phyloP scores from a whole-genome alignment of 1,140 invertebrate species.

The Conopomorpha cramerella region DNA sequence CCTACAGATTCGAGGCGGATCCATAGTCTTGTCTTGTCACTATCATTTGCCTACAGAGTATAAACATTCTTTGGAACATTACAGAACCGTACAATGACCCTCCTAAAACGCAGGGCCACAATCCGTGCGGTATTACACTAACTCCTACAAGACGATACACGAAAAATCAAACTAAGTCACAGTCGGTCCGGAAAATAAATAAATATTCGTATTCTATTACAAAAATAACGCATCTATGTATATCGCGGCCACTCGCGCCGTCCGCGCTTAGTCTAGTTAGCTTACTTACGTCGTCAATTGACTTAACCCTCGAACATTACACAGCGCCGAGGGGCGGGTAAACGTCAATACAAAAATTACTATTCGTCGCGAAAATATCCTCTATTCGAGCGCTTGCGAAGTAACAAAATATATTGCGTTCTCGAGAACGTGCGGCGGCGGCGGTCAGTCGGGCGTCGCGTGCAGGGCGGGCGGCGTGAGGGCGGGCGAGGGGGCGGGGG shows the following conservation, averaged over 20 bases:
- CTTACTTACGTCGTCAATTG: too few species aligned
- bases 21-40: too few species aligned
- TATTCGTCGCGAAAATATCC: too few species aligned
- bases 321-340: too few species aligned
- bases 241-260: conserved; percentile 43
- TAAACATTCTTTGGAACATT: conserved; percentile 55
- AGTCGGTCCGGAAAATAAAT: conserved; percentile 45
- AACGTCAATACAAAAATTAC: too few species aligned
- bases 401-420: too few species aligned
- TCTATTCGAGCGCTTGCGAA: too few species aligned
- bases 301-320: too few species aligned
- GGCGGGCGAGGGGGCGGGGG: too few species aligned
- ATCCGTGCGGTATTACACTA: conserved; percentile 41
- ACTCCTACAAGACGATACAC: conserved; percentile 42
- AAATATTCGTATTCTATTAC: conserved; percentile 58
- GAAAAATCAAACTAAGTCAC: conserved; percentile 38
- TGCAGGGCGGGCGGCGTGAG: conserved; percentile 2
- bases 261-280: too few species aligned
- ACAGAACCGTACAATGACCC: conserved; percentile 46
- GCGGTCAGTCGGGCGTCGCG: not conserved
- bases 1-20: too few species aligned
- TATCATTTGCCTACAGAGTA: conserved; percentile 37
- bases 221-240: conserved; percentile 49
- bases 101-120: conserved; percentile 53
- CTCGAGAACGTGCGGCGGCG: not conserved